Evolutionary conservation across 1,140 invertebrate genomes (phyloP), one percentile per base, ranked within the genome.

Genomic region (Asbolus verrucosus): DNA sequence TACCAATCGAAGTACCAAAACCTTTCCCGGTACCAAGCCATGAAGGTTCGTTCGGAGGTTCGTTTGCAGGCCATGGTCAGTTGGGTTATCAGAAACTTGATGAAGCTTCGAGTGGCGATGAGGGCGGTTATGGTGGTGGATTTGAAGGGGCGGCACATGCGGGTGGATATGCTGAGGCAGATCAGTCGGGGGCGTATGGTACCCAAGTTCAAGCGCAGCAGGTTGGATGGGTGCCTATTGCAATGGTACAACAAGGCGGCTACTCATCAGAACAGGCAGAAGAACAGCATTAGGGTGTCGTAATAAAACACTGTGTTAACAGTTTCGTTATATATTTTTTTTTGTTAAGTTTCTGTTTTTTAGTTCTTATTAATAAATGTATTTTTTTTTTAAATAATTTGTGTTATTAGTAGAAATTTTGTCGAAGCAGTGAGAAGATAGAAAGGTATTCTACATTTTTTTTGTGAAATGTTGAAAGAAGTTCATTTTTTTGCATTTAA

Each of bases 1-100:
- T 79, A 33, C 78, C 78, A 11, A 43, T 74, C 14, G 75, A 77
- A 63, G 76, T 79, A 19, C 77, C 79, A 9, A 77, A 79, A 75
- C 77, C 78, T 39, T 74, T 74, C 24, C 77, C 77, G n/a, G 74
- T 79, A 14, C 79, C 75, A 75, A 27, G 3, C 9, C 36, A 41
- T 18, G 61, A 41, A 43, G 36, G n/a, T 9, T 65, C 36, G 8
- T 21, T 11, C 18, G 62, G 62, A 14, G 62, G 62, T 30, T 27
- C 18, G 24, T 19, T 46, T 0, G 18, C 16, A 46, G 31, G 33
- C 9, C 38, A 65, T n/a, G 38, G 46, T 21, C 62, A 65, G 66
- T 41, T 43, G 36, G 13, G n/a, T 36, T 18, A 54, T 6, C 46
- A 54, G 11, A 19, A 54, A 14, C 11, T 27, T 3, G 14, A 24